phyloP scores from a whole-genome alignment of 2,888 invertebrate genomes.

The Conus canariensis region DNA sequence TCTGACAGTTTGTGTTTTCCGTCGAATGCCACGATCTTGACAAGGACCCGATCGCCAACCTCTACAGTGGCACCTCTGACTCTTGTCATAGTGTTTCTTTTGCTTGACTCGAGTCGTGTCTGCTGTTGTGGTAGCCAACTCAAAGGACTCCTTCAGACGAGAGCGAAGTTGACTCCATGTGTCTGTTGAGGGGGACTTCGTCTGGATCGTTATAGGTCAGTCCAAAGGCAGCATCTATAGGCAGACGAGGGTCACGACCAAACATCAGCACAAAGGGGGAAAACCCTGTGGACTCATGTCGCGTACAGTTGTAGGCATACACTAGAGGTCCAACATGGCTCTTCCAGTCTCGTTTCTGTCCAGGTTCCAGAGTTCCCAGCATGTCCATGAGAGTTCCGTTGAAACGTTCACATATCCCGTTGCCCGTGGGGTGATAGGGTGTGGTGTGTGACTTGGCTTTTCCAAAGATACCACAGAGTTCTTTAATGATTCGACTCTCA shows the following conservation, averaged over 20 bases:
- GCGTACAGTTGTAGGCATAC: slow-evolving; percentile 63
- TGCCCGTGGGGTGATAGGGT: slow-evolving; percentile 35
- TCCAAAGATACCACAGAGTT: neutral
- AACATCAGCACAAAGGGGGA: neutral
- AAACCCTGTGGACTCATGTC: neutral
- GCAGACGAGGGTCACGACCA: slow-evolving; percentile 11
- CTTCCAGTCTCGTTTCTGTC: too few relatives aligned
- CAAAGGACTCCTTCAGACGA: neutral
- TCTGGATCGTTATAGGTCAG: too few relatives aligned
- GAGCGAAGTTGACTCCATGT: neutral
- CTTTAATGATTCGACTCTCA: neutral
- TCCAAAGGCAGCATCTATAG: neutral
- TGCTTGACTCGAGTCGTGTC: neutral
- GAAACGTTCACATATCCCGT: slow-evolving; percentile 6
- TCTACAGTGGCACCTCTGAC: slow-evolving; percentile 10
- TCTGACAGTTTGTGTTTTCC: slow-evolving; percentile 35
- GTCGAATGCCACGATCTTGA: slow-evolving; percentile 35
- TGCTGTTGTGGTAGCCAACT: neutral
- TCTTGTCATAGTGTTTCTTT: slow-evolving; percentile 20
- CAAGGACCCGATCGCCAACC: slow-evolving; percentile 32
- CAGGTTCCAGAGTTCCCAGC: slow-evolving; percentile 15
- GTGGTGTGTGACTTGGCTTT: slow-evolving; percentile 3
- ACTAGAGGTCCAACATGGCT: too few relatives aligned
- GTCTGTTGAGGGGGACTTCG: too few relatives aligned
- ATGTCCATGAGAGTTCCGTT: slow-evolving; percentile 12